A percentile compares a stretch with the other conserved stretches of the same genome.
These are phyloP conservation scores for Pentalonia nigronervosa DNA, from an alignment of 1,140 invertebrate species.

Conservation along the genomic window DNA sequence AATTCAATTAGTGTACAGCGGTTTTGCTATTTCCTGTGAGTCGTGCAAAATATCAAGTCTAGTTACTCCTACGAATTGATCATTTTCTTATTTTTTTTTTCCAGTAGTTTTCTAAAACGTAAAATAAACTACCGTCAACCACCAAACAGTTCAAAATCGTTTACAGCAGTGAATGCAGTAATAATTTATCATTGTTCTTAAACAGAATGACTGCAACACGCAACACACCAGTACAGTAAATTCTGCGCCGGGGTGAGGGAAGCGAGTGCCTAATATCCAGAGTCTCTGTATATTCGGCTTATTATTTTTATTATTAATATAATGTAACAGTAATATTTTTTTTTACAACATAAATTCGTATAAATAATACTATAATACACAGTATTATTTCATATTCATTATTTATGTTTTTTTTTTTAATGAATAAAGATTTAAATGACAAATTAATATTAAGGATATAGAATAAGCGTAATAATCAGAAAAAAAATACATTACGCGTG, in stretches of 20 bases:
- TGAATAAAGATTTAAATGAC: not conserved
- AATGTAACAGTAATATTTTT: not conserved
- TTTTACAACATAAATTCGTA: not conserved
- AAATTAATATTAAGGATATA: not conserved
- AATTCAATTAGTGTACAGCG: too few relatives aligned
- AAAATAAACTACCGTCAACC: not conserved
- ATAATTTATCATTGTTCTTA: conserved; percentile 13
- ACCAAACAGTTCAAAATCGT: not conserved
- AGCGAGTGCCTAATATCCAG: not conserved
- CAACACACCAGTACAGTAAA: not conserved
- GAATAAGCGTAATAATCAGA: not conserved
- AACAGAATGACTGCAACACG: not conserved
- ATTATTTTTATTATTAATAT: not conserved
- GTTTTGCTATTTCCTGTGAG: not conserved
- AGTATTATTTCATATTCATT: too few relatives aligned
- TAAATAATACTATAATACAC: too few relatives aligned
- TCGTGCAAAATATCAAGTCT: not conserved
- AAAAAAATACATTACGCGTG: not conserved
- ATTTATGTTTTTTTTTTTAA: not conserved
- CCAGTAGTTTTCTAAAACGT: not conserved
- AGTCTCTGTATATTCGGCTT: not conserved
- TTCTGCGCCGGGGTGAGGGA: not conserved
- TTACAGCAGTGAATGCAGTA: not conserved
- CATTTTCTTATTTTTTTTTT: not conserved
- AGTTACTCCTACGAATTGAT: not conserved